phyloP scores from a whole-genome alignment of 2,888 invertebrate species.

The Synanthedon tipuliformis region DNA sequence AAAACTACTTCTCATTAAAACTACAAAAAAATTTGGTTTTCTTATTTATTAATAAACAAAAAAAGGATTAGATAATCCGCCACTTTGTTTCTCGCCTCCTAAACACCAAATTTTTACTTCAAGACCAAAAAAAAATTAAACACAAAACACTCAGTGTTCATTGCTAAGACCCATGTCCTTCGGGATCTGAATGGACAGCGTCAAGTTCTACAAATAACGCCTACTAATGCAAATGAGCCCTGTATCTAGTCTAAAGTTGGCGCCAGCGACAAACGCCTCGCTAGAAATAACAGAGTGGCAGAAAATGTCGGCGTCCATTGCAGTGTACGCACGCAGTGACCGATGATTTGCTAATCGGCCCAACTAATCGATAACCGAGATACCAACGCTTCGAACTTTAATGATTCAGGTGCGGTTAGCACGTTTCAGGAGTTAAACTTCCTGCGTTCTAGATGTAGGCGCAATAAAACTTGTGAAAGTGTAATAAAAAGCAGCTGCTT shows the following conservation, averaged over 20 bases:
- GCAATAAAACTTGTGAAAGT: conserved; percentile 42
- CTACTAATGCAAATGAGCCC: conserved; percentile 54
- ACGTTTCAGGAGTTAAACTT: not conserved
- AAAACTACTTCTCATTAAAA: no score
- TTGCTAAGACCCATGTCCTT: conserved; percentile 8
- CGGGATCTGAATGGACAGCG: conserved; percentile 41
- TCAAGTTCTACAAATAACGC: conserved; percentile 50
- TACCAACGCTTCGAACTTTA: no score
- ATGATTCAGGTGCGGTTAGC: no score
- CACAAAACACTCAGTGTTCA: not conserved
- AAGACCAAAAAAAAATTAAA: no score
- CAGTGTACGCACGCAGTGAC: conserved; percentile 28
- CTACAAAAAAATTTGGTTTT: no score
- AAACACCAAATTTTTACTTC: no score
- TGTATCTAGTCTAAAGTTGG: conserved; percentile 55
- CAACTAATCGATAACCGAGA: no score
- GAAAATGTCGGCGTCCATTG: conserved; percentile 51
- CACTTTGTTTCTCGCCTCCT: no score
- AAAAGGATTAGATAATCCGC: no score
- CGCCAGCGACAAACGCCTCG: conserved; percentile 27
- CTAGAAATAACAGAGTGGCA: conserved; percentile 55
- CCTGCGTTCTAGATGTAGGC: conserved; percentile 8
- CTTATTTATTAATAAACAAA: no score
- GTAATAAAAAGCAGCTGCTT: conserved; percentile 49
- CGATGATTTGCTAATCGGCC: conserved; percentile 14